Evolutionary conservation across 53 echinoderm and acorn worm species (phyloP).

Genomic region (Paelopatides confundens): DNA sequence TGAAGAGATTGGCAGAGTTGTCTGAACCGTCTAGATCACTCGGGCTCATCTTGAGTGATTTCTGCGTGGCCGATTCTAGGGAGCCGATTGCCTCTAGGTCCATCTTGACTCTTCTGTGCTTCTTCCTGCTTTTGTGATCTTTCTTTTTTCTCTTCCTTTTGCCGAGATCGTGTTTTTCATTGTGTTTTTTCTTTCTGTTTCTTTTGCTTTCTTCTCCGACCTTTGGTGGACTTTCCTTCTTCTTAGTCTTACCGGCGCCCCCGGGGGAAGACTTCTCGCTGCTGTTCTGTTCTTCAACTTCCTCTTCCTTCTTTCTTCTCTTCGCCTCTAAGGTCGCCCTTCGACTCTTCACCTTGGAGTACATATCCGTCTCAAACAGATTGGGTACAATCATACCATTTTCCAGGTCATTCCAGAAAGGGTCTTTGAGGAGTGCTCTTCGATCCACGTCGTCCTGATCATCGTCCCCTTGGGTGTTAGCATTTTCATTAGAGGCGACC

Average conservation of each 20-base stretch:
- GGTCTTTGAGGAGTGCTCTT: conserved; percentile 74
- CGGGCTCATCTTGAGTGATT: conserved; percentile 90
- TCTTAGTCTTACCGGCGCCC: neutral
- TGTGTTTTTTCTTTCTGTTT: conserved; percentile 60
- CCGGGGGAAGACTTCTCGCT: conserved; percentile 8
- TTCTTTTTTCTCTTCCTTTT: conserved; percentile 67
- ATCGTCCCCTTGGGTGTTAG: conserved; percentile 1
- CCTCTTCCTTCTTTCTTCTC: conserved; percentile 68
- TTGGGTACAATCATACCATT: conserved; percentile 76
- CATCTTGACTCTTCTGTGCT: conserved; percentile 68
- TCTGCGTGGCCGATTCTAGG: conserved; percentile 94
- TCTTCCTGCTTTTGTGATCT: conserved; percentile 46
- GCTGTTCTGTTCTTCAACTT: conserved; percentile 42
- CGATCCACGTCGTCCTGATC: conserved; percentile 33
- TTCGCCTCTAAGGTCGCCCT: conserved; percentile 88
- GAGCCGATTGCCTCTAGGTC: conserved; percentile 92
- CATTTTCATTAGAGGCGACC: neutral
- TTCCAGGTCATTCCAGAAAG: conserved; percentile 96
- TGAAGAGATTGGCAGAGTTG: conserved; percentile 82
- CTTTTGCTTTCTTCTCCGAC: conserved; percentile 5
- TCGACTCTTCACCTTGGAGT: conserved; percentile 96
- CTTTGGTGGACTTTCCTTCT: conserved; percentile 17
- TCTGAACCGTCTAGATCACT: conserved; percentile 76
- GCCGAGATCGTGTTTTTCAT: conserved; percentile 33
- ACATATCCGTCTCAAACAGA: conserved; percentile 88